Evolutionary conservation across 53 echinoderm and acorn worm species (phyloP).

Genomic region (Apostichopus leukothele): DNA sequence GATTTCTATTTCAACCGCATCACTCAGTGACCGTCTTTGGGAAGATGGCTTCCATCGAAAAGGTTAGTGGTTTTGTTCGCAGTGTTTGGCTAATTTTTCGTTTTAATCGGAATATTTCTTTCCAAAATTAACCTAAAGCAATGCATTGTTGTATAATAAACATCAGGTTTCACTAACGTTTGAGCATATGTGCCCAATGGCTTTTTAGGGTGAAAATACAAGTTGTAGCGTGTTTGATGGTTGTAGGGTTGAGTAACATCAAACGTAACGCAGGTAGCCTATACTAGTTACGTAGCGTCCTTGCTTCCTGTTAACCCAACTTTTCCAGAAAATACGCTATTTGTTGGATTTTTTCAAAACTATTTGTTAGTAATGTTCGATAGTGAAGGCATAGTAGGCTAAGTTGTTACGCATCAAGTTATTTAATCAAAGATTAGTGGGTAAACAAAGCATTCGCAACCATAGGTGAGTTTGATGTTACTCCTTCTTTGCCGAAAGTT

Average conservation of each 20-base stretch:
- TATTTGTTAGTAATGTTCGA: not conserved
- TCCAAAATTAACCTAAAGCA: not conserved
- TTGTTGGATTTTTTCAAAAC: not conserved
- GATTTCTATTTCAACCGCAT: constrained; percentile 28
- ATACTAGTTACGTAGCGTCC: not conserved
- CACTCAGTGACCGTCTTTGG: constrained; percentile 31
- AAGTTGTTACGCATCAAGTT: not conserved
- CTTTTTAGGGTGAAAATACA: constrained; percentile 3
- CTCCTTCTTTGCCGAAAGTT: constrained; percentile 20
- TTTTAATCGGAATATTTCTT: not conserved
- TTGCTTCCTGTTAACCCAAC: constrained; percentile 35
- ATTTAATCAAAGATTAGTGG: not conserved
- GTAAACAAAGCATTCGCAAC: not conserved
- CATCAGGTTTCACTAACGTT: not conserved
- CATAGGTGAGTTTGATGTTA: constrained; percentile 25
- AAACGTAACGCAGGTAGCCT: not conserved
- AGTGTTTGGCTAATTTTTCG: not conserved
- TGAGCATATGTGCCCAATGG: not conserved
- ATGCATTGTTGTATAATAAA: not conserved
- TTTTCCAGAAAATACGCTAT: not conserved
- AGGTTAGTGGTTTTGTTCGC: constrained; percentile 31
- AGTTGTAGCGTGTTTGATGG: constrained; percentile 15
- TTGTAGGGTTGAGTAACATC: constrained; percentile 34
- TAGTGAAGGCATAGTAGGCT: not conserved
- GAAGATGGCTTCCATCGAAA: constrained; percentile 38